Base-by-base conservation (phyloP, 2,797 vertebrate species). In the Rhabdomys pumilio region DNA sequence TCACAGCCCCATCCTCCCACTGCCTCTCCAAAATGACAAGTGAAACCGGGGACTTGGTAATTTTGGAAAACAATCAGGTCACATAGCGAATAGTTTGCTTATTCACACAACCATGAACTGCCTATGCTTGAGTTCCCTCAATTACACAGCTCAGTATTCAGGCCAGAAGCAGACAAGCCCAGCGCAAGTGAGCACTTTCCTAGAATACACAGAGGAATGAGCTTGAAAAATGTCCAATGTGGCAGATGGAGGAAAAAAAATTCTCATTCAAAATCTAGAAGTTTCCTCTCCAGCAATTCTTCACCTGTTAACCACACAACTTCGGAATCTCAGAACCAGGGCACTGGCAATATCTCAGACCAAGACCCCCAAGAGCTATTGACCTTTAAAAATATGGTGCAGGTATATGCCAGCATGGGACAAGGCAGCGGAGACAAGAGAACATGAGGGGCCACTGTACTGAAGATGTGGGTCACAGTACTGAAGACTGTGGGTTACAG, bases 41-140 rank as follows among this genome's bases (percentile, higher is more conserved):
- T 96, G 96, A 98, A 98, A 98, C 92, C 89, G 96, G 84, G 84
- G 61, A 96, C 97, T 96, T 97, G 97, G 96, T 93, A 96, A 89
- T 98, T 98, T 96, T 96, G 91, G 92, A 97, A 98, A 98, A 98
- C 97, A 97, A 97, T 98, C 93, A 97, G 93, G 91, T 96, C 83
- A 89, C 86, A 96, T 96, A 97, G 97, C 98, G 92, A 95, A 44
- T 97, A 97, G 95, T 98, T 98, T 98, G 97, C 93, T 98, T 98
- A 98, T 97, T 98, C 65, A 82, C 95, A 92, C 85, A 95, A 95
- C 91, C 97, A 84, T 96, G 96, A 90, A 96, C 84, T 95, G 94
- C 86, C 67, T 93, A 92, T 55, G 89, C 97, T 97, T 98, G 65
- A 57, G 76, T 98, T 98, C 94, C 97, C 96, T 98, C 98, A 98